Percentiles rank a stretch among this genome's conserved stretches.
Conservation (phyloP, 2,113 vertebrate species). For the Eleginops maclovinus region DNA sequence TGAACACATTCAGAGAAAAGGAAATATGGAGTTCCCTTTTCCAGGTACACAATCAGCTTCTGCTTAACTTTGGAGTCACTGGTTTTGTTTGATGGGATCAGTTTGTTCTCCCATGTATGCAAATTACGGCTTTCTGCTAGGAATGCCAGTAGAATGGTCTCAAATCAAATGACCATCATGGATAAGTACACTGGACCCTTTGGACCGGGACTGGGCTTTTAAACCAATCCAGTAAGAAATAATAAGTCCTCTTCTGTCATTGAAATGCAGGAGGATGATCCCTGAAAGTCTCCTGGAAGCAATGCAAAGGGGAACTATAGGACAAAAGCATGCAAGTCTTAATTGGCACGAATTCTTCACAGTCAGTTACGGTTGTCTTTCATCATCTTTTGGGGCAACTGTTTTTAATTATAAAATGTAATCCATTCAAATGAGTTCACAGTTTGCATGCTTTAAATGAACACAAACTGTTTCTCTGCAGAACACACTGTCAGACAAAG, state of each 20-base stretch:
- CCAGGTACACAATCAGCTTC: not conserved
- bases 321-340: not conserved
- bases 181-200: no score
- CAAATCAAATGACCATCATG: not conserved
- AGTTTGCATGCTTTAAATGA: constrained; percentile 17
- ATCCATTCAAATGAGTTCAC: constrained; percentile 16
- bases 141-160: not conserved
- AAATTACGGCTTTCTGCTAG: not conserved
- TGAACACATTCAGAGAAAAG: not conserved
- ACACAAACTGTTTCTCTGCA: constrained; percentile 24
- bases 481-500: constrained; percentile 3
- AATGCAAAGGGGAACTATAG: not conserved
- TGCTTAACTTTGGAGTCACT: not conserved
- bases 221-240: not conserved
- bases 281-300: not conserved
- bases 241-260: not conserved
- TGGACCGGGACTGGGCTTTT: not conserved
- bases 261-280: not conserved
- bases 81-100: not conserved
- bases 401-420: constrained; percentile 40
- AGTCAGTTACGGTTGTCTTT: not conserved
- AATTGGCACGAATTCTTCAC: not conserved
- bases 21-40: not conserved
- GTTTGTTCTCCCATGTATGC: not conserved
- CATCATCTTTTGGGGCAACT: constrained; percentile 26